These are phyloP conservation scores for Drosophila prostipennis DNA, from an alignment of 2,888 invertebrate genomes.

Conservation along the genomic window DNA sequence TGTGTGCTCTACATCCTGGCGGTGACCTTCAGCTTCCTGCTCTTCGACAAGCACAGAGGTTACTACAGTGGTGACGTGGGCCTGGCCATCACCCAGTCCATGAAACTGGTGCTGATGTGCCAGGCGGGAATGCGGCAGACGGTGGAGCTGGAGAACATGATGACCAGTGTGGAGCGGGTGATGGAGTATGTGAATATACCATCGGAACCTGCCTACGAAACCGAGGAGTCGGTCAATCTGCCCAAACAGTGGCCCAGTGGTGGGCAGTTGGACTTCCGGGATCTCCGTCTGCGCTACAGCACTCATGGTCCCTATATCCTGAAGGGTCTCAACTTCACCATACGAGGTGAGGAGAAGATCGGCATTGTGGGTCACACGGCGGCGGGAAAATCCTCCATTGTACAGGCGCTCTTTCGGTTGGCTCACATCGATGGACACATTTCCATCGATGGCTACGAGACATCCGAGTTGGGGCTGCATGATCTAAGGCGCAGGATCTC, in stretches of 20 bases:
- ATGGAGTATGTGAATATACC: constrained; percentile 91
- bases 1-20: constrained; percentile 93
- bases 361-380: constrained; percentile 95
- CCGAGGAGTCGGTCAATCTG: constrained; percentile 76
- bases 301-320: constrained; percentile 89
- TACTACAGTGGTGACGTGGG: constrained; percentile 88
- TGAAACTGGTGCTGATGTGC: constrained; percentile 89
- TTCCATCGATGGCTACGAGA: constrained; percentile 90
- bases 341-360: constrained; percentile 86
- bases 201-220: constrained; percentile 86
- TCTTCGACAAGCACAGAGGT: constrained; percentile 84
- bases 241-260: constrained; percentile 88
- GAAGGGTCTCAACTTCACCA: constrained; percentile 88
- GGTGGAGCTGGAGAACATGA: constrained; percentile 92
- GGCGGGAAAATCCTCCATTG: constrained; percentile 93
- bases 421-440: constrained; percentile 91
- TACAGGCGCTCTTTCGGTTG: constrained; percentile 93
- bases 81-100: constrained; percentile 89
- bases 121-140: constrained; percentile 95
- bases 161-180: constrained; percentile 93
- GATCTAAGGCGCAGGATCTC: constrained; percentile 92
- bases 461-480: constrained; percentile 88
- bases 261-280: constrained; percentile 88
- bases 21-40: constrained; percentile 93
- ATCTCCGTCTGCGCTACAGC: constrained; percentile 89